Base-by-base conservation (phyloP, 1,140 invertebrate species). In the Brachionus angularis region DNA sequence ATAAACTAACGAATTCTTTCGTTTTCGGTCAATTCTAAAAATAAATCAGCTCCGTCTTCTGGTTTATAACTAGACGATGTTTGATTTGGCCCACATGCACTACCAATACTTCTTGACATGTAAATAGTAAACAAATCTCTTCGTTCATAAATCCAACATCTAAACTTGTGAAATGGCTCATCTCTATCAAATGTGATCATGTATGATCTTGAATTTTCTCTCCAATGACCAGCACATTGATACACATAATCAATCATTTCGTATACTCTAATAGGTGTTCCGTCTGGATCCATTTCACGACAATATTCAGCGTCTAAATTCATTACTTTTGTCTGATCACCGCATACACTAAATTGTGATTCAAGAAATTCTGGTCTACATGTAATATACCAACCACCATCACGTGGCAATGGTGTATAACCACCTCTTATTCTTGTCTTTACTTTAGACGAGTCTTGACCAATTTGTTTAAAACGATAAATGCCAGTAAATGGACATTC, bases 401-500 rank as follows among this genome's bases (percentile, higher is more conserved):
- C 70, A 25, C 70, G 70, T 1, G 70, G 70, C 36, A 34, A 21
- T 23, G 49, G 50, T 18, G 52, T 55, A 23, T 50, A 42, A n/a
- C 70, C 70, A 21, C 70, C 70, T n/a, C 70, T 50, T 14, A 71
- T 71, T 21, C 70, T 16, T n/a, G 70, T 71, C 34, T 27, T 42
- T 10, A 71, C 29, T 16, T 55, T 18, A 29, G 31, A 39, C 0
- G 49, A 42, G 0, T 8, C 1, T 46, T 71, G 70, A 14, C 70
- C 70, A 7, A 16, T 42, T 55, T 71, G 70, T 55, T 46, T 71
- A 27, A 71, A 71, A 25, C 36, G 46, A 27, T 23, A 71, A 21
- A 71, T 71, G 23, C 70, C 70, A 10, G 70, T 71, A 25, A 71
- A 71, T 21, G 70, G 70, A 71, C 70, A 71, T 46, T 71, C 70